Conservation (phyloP, 2,113 vertebrate genomes). For the Melanerpes formicivorus region DNA sequence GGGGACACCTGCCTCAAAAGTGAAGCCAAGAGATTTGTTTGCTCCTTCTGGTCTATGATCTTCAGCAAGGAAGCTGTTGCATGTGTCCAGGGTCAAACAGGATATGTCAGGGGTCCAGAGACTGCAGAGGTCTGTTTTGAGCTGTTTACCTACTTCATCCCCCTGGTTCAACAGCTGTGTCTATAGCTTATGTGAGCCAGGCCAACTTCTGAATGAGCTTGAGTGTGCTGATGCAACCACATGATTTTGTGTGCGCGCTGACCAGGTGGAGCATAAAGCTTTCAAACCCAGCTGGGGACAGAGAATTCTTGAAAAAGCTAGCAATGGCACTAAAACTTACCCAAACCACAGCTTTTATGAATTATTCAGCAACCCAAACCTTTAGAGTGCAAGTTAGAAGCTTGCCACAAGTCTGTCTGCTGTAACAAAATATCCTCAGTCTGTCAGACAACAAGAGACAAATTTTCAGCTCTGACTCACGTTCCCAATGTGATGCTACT, state of each 20-base stretch:
- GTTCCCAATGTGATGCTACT: background rate
- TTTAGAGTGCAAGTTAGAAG: background rate
- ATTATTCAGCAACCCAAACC: background rate
- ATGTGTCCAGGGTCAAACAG: slow-evolving; percentile 58
- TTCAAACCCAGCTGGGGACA: background rate
- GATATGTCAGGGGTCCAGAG: slow-evolving; percentile 51
- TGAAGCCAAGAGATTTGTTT: slow-evolving; percentile 66
- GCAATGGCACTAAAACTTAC: background rate
- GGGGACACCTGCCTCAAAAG: slow-evolving; percentile 67
- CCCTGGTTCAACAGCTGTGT: slow-evolving; percentile 40
- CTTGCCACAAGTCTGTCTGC: rapidly evolving
- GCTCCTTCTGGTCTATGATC: slow-evolving; percentile 61
- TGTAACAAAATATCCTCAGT: background rate
- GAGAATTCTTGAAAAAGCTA: background rate
- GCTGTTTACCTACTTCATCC: slow-evolving; percentile 12
- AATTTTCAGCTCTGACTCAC: background rate
- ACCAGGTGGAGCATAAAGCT: background rate
- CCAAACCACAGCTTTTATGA: background rate
- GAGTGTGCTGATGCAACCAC: background rate
- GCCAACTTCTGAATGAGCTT: background rate
- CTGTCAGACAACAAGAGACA: background rate
- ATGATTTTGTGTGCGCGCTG: rapidly evolving
- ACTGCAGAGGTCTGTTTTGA: slow-evolving; percentile 18
- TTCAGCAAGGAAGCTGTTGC: slow-evolving; percentile 48
- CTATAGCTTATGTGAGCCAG: background rate